Base-by-base conservation (phyloP, 2,888 invertebrate genomes). In the Sinhomidia bicolor region DNA sequence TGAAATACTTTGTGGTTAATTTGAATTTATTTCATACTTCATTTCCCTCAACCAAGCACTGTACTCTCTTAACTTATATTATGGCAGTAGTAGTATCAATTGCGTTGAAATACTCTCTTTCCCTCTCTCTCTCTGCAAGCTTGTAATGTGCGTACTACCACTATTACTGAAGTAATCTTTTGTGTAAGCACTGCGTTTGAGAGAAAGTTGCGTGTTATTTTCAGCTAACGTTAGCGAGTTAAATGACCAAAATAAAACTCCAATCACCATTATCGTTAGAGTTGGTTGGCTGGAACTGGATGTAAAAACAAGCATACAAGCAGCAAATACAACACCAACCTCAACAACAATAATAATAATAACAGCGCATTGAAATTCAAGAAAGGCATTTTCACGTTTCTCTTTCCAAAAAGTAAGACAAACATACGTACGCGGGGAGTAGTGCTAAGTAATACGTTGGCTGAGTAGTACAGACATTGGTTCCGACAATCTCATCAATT, bases 401-500 rank as follows among this genome's bases (percentile, higher is more conserved):
- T 12, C 20, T 36, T 41, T 44, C 12, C 3, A 17, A 17, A 10
- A 36, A 71, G 23, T 14, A 23, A 62, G 29, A 26, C 62, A 23
- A 20, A 44, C 44, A 9, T 9, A 10, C 1, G 17, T 36, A 10
- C 44, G n/a, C n/a, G n/a, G n/a, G n/a, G n/a, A n/a, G n/a, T n/a
- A n/a, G n/a, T n/a, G n/a, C n/a, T n/a, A n/a, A n/a, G 41, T 74
- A 74, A 74, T 47, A 23, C 44, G 47, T 51, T 74, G 14, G 74
- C 29, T 74, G 26, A 51, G 9, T 23, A 51, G 51, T 51, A 51
- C n/a, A 74, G 26, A 74, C 74, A 74, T 74, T 74, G 47, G 41
- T 47, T 47, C 51, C 74, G 74, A 74, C 74, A 74, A 47, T 54
- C 57, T 79, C 79, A 79, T 79, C 79, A 79, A 79, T 79, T 79